Conservation (phyloP, 1,140 invertebrate genomes). For the Drosophila melanica region DNA sequence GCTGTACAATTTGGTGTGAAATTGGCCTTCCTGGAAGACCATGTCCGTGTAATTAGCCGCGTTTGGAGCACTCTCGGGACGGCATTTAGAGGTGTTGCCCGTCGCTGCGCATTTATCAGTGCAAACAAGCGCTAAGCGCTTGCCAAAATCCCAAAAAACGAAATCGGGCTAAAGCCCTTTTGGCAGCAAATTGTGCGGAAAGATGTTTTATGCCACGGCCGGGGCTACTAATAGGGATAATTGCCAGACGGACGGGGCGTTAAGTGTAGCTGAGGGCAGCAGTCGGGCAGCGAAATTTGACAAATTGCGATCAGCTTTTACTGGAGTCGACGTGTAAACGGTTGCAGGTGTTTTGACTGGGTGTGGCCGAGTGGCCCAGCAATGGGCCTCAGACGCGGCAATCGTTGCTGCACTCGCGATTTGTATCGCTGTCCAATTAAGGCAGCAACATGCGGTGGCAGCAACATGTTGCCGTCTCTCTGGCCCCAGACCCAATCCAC, state of each 20-base stretch:
- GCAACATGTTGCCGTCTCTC: slow-evolving; percentile 68
- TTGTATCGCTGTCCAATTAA: slow-evolving; percentile 81
- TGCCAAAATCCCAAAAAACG: slow-evolving; percentile 44
- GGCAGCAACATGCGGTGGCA: slow-evolving; percentile 66
- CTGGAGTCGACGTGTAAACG: slow-evolving; percentile 74
- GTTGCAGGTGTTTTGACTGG: slow-evolving; percentile 77
- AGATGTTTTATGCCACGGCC: slow-evolving; percentile 62
- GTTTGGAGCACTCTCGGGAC: slow-evolving; percentile 28
- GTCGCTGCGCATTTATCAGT: slow-evolving; percentile 72
- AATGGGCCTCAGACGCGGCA: slow-evolving; percentile 6
- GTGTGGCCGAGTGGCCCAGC: slow-evolving; percentile 47
- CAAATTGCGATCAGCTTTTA: slow-evolving; percentile 71
- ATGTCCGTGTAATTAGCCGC: slow-evolving; percentile 60
- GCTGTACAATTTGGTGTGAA: slow-evolving; percentile 72
- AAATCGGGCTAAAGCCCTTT: slow-evolving; percentile 55
- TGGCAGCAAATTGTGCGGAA: slow-evolving; percentile 31
- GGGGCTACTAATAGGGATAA: slow-evolving; percentile 78
- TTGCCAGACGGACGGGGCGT: slow-evolving; percentile 65
- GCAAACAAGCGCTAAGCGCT: slow-evolving; percentile 74
- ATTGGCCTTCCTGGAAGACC: slow-evolving; percentile 73
- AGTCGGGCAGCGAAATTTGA: slow-evolving; percentile 55
- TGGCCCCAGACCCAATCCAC: not conserved
- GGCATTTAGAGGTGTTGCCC: slow-evolving; percentile 44
- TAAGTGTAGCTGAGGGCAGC: slow-evolving; percentile 55
- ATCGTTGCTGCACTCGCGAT: slow-evolving; percentile 39